Evolutionary conservation across 2,113 vertebrate genomes (phyloP), one percentile per base, ranked within the genome.

Genomic region (Lophura nycthemera): DNA sequence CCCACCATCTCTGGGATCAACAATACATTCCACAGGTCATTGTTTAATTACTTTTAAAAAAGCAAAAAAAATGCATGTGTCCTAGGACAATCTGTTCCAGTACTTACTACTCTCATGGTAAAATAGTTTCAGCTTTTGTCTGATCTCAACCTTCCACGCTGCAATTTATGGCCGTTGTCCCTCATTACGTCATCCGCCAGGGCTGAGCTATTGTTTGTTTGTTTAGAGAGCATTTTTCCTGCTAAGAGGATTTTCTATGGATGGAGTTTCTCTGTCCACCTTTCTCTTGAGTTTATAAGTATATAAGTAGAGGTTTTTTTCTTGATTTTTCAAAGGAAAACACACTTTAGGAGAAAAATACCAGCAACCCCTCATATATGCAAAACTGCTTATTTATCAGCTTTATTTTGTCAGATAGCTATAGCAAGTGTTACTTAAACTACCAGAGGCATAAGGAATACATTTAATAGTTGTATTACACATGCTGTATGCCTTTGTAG

Each of bases 151-250:
- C 10, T 89, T 91, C 47, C 29, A 72, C 69, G 32, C 30, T 76
- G 43, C 14, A 61, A 80, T 91, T 95, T 89, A 81, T 42, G n/a
- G 13, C n/a, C 77, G n/a, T 71, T 93, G 57, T 93, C 89, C 61
- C 43, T 92, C 91, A 61, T 65, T 91, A 75, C 48, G 43, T 57
- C 89, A 67, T 79, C 82, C 92, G 63, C 66, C 78, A 85, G 43
- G 52, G 72, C 17, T 82, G 74, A 95, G 32, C 84, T 95, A 84
- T 57, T 77, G 42, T 86, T 81, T 90, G 80, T 56, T 95, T 93
- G 54, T 89, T 84, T 87, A 86, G 72, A 89, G 47, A 67, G 22
- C 47, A 32, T 6, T 95, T 87, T 95, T 89, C 59, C 40, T 75
- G 29, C 25, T 92, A 73, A 69, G 70, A 69, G 45, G 43, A 56